Conservation (phyloP, 2,113 vertebrate genomes). For the Willisornis vidua region DNA sequence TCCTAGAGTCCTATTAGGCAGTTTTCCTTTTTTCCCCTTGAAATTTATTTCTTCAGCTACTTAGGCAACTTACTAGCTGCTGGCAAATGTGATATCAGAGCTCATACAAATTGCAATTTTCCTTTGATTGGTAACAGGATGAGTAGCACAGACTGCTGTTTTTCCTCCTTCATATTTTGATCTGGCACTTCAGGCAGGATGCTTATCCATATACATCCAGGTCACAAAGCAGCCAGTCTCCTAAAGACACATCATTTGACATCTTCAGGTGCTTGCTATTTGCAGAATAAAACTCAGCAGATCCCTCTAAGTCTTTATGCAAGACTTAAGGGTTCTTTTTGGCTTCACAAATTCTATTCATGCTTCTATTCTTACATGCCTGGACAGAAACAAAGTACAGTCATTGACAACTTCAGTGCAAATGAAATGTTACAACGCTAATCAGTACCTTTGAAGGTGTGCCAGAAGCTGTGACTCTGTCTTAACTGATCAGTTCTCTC, state of each 20-base stretch:
- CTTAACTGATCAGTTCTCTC: not conserved
- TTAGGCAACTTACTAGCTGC: not conserved
- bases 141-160: not conserved
- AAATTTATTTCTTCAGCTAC: constrained; percentile 3
- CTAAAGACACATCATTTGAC: not conserved
- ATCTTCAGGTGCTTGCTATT: not conserved
- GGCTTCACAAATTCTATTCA: not conserved
- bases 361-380: not conserved
- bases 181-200: not conserved
- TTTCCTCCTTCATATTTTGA: not conserved
- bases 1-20: not conserved
- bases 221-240: not conserved
- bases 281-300: not conserved
- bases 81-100: not conserved
- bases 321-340: not conserved
- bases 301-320: not conserved
- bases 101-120: not conserved
- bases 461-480: not conserved
- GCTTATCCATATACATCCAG: not conserved
- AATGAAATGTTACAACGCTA: not conserved
- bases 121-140: not conserved
- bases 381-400: not conserved
- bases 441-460: not conserved
- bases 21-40: not conserved
- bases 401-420: not conserved